Conservation (phyloP, 2,113 vertebrate genomes). For the Hystrix brachyura region DNA sequence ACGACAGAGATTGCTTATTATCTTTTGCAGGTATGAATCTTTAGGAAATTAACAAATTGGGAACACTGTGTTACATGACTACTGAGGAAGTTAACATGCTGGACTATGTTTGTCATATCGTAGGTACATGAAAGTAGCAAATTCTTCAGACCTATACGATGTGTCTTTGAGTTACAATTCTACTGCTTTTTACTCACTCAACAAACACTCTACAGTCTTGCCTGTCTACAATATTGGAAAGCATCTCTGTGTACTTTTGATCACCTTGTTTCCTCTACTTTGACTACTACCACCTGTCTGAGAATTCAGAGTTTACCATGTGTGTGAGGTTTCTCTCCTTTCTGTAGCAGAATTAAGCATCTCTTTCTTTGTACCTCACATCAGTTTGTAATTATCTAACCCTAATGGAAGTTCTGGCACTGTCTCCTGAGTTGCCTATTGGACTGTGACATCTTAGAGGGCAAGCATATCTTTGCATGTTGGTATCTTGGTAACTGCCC, state of each 20-base stretch:
- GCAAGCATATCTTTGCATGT: not conserved
- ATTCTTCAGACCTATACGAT: not conserved
- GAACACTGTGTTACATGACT: not conserved
- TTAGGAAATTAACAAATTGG: conserved; percentile 21
- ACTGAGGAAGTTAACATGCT: not conserved
- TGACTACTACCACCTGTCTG: not conserved
- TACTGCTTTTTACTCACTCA: not conserved
- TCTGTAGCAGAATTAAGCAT: not conserved
- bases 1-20: not conserved
- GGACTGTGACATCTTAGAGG: not conserved
- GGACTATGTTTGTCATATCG: not conserved
- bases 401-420: not conserved
- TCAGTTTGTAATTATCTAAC: not conserved
- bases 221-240: not conserved
- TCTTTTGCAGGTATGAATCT: conserved; percentile 38
- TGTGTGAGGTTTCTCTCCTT: not conserved
- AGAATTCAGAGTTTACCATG: not conserved
- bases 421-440: not conserved
- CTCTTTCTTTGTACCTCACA: not conserved
- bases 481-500: not conserved
- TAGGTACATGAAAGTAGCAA: not conserved
- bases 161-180: not conserved
- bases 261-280: not conserved
- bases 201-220: too few species aligned
- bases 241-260: not conserved